Conservation (phyloP, 2,888 invertebrate genomes). For the Drosophila kuntzei region DNA sequence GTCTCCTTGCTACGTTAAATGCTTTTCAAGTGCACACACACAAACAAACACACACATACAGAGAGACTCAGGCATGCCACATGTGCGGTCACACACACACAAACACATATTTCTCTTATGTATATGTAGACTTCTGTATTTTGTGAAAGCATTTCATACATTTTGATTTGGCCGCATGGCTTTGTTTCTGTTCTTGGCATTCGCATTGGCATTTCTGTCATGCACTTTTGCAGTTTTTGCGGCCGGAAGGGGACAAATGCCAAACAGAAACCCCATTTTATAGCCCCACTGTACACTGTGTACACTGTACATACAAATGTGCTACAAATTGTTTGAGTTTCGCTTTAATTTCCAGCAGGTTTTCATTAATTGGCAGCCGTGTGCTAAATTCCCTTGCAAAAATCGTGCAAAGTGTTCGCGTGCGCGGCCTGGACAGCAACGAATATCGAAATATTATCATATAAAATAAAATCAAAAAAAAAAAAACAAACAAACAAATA, state of each 20-base stretch:
- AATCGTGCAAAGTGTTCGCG: slow-evolving; percentile 63
- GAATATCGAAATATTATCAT: slow-evolving; percentile 51
- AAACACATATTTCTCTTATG: slow-evolving; percentile 4
- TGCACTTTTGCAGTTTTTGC: slow-evolving; percentile 58
- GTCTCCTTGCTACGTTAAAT: slow-evolving; percentile 62
- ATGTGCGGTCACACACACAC: slow-evolving; percentile 16
- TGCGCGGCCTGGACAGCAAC: slow-evolving; percentile 58
- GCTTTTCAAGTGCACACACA: slow-evolving; percentile 74
- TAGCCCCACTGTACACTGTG: background rate
- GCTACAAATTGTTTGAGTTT: slow-evolving; percentile 45
- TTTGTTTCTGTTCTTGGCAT: slow-evolving; percentile 63
- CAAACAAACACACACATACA: background rate
- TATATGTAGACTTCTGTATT: slow-evolving; percentile 33
- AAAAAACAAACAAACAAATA: slow-evolving; percentile 7
- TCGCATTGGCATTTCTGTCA: slow-evolving; percentile 62
- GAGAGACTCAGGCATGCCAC: too few species aligned
- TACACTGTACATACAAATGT: slow-evolving; percentile 22
- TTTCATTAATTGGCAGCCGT: slow-evolving; percentile 60
- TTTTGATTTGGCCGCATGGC: slow-evolving; percentile 57
- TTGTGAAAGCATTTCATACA: slow-evolving; percentile 61
- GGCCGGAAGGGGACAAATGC: slow-evolving; percentile 53
- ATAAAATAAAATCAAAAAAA: slow-evolving; percentile 14
- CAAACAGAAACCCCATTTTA: slow-evolving; percentile 27
- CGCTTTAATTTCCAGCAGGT: slow-evolving; percentile 51
- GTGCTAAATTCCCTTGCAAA: slow-evolving; percentile 54